phyloP scores from a whole-genome alignment of 2,888 invertebrate species.

The Tinea pellionella region DNA sequence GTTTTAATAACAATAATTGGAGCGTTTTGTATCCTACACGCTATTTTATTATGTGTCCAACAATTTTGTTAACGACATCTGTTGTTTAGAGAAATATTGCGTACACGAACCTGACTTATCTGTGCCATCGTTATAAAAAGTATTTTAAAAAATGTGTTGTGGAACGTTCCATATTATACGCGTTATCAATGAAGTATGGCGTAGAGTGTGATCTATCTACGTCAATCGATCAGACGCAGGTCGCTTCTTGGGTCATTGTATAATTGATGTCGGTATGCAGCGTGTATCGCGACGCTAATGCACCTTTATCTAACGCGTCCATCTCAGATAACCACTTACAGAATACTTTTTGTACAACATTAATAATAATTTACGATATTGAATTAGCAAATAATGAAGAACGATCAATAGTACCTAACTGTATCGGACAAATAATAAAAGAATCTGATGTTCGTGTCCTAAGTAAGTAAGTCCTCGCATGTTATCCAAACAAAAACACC shows the following conservation, averaged over 20 bases:
- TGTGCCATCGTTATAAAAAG: neutral
- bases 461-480: neutral
- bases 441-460: neutral
- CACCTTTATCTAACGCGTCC: neutral
- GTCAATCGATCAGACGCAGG: conserved; percentile 2
- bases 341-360: neutral
- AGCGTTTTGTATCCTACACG: neutral
- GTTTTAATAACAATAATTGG: conserved; percentile 6
- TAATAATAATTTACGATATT: neutral
- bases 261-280: neutral
- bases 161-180: neutral
- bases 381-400: neutral
- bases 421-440: neutral
- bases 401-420: neutral
- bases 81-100: neutral
- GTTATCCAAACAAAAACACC: conserved; percentile 3
- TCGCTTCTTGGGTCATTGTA: neutral
- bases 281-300: neutral
- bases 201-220: neutral
- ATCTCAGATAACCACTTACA: neutral
- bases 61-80: neutral
- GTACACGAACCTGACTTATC: too few relatives aligned
- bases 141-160: neutral
- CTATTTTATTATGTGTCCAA: neutral
- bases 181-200: neutral